phyloP scores from a whole-genome alignment of 2,888 invertebrate species.

The Melinaea marsaeus region DNA sequence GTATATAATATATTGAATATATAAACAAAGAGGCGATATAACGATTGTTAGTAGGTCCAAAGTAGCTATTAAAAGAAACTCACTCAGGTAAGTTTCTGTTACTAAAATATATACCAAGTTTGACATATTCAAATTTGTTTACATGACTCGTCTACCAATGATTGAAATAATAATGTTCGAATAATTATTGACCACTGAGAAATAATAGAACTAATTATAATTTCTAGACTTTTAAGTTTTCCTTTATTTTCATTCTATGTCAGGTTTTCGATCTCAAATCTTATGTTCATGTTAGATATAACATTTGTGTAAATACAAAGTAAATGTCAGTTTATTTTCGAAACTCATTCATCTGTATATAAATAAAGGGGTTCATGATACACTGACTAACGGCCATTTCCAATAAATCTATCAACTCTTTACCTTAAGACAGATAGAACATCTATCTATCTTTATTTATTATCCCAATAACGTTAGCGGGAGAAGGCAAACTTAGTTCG shows the following conservation, averaged over 20 bases:
- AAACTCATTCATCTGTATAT: not conserved
- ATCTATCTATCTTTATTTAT: no score
- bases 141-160: slow-evolving; percentile 29
- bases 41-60: not conserved
- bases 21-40: no score
- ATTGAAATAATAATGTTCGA: slow-evolving; percentile 42
- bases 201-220: slow-evolving; percentile 35
- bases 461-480: no score
- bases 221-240: slow-evolving; percentile 16
- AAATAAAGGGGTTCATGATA: not conserved
- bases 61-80: no score
- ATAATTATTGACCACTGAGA: slow-evolving; percentile 44
- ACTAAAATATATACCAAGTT: no score
- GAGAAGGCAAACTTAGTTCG: no score
- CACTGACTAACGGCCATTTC: not conserved
- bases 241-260: no score
- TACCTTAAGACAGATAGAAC: no score
- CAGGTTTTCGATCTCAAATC: no score
- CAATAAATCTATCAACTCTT: no score
- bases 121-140: not conserved
- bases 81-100: no score
- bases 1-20: not conserved
- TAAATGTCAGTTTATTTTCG: not conserved
- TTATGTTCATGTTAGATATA: no score
- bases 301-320: not conserved